phyloP scores from a whole-genome alignment of 2,888 invertebrate genomes.

The Nemurella pictetii region DNA sequence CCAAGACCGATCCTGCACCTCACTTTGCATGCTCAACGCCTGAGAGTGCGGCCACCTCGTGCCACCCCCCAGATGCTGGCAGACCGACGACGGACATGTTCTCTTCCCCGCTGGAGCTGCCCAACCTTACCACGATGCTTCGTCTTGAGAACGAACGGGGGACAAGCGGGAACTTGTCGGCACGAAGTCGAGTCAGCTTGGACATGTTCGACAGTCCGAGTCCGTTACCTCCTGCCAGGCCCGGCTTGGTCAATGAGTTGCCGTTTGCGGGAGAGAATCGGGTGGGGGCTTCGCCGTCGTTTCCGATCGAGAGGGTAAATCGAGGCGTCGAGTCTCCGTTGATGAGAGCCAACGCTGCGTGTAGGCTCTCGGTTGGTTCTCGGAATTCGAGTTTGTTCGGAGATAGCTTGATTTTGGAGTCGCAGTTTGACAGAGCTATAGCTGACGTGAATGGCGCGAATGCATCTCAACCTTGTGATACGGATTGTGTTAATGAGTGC shows the following conservation, averaged over 20 bases:
- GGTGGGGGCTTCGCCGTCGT: background rate
- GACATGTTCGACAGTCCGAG: constrained; percentile 3
- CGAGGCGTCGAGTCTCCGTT: background rate
- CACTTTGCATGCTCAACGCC: background rate
- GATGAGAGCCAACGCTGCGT: background rate
- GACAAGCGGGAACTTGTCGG: background rate
- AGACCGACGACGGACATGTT: too few relatives aligned
- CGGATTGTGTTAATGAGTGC: background rate
- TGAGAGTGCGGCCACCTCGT: too few relatives aligned
- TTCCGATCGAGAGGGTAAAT: background rate
- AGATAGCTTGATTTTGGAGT: background rate
- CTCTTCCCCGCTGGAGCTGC: background rate
- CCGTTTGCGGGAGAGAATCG: background rate
- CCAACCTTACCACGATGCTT: background rate
- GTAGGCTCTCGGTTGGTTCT: background rate
- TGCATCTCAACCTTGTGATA: background rate
- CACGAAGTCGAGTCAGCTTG: background rate
- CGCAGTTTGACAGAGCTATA: background rate
- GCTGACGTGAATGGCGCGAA: background rate
- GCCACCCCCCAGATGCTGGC: too few relatives aligned
- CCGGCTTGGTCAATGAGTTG: background rate
- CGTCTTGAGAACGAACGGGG: background rate
- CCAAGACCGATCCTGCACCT: background rate
- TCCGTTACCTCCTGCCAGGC: background rate
- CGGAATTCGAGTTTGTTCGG: background rate